phyloP scores from a whole-genome alignment of 2,113 vertebrate genomes.

The Solenodon paradoxus region DNA sequence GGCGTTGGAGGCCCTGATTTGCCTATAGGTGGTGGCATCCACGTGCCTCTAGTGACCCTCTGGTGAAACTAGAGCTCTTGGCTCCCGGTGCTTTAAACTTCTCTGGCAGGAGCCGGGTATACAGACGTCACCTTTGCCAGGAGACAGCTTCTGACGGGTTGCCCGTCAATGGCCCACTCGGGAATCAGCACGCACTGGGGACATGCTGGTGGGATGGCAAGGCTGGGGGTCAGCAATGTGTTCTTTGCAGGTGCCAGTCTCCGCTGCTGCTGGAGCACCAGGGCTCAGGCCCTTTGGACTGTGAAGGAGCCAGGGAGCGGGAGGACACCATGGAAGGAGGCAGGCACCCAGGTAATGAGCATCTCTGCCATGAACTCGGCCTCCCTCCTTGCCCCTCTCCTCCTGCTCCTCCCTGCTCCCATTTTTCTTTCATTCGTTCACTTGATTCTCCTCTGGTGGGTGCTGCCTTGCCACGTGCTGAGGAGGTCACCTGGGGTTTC shows the following conservation, averaged over 20 bases:
- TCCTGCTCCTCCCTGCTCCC: background rate
- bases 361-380: accelerated
- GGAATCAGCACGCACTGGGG: background rate
- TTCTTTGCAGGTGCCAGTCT: conserved; percentile 90
- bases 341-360: conserved; percentile 87
- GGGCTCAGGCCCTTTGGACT: conserved; percentile 85
- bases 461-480: accelerated
- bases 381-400: accelerated
- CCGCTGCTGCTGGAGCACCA: conserved; percentile 91
- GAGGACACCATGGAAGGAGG: conserved; percentile 90
- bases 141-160: background rate
- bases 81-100: no score
- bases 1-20: accelerated
- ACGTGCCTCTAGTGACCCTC: background rate
- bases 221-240: conserved; percentile 24
- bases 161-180: accelerated
- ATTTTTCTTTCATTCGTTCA: background rate
- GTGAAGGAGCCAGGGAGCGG: conserved; percentile 87
- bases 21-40: no score
- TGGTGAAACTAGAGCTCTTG: background rate
- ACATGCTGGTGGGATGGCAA: accelerated
- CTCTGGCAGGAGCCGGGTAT: background rate
- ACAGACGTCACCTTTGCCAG: background rate
- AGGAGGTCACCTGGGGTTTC: background rate
- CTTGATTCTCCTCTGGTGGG: accelerated